phyloP scores from a whole-genome alignment of 2,888 invertebrate species.

The Gandaritis pyraliata region DNA sequence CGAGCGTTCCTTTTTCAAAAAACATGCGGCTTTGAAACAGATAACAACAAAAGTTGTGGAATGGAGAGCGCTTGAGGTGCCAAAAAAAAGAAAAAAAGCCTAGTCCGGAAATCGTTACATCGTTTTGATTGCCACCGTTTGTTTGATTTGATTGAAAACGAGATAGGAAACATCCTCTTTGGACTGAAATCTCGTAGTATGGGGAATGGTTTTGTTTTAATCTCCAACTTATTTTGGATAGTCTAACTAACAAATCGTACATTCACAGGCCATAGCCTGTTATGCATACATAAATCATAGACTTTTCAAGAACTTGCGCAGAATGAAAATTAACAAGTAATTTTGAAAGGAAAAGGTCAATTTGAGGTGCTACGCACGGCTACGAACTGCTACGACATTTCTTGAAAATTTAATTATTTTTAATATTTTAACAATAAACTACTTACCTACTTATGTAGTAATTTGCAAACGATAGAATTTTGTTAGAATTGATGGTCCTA shows the following conservation, averaged over 20 bases:
- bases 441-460: neutral
- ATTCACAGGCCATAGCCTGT: too few relatives aligned
- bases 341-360: too few relatives aligned
- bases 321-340: too few relatives aligned
- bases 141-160: slow-evolving; percentile 64
- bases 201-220: slow-evolving; percentile 28
- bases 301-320: too few relatives aligned
- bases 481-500: slow-evolving; percentile 21
- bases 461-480: neutral
- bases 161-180: slow-evolving; percentile 44
- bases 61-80: slow-evolving; percentile 60
- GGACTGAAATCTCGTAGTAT: slow-evolving; percentile 24
- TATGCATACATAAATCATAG: too few relatives aligned
- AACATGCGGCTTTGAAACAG: slow-evolving; percentile 71
- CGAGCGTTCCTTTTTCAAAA: slow-evolving; percentile 64
- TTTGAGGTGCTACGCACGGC: neutral
- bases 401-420: neutral
- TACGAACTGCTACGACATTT: slow-evolving; percentile 3
- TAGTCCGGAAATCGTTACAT: slow-evolving; percentile 70
- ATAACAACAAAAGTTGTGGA: slow-evolving; percentile 61
- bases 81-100: slow-evolving; percentile 58
- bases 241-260: slow-evolving; percentile 12
- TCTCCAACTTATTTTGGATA: slow-evolving; percentile 14
- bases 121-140: slow-evolving; percentile 68
- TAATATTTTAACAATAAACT: too few relatives aligned